Conservation (phyloP, 2,888 invertebrate genomes). For the Hipparchia semele region DNA sequence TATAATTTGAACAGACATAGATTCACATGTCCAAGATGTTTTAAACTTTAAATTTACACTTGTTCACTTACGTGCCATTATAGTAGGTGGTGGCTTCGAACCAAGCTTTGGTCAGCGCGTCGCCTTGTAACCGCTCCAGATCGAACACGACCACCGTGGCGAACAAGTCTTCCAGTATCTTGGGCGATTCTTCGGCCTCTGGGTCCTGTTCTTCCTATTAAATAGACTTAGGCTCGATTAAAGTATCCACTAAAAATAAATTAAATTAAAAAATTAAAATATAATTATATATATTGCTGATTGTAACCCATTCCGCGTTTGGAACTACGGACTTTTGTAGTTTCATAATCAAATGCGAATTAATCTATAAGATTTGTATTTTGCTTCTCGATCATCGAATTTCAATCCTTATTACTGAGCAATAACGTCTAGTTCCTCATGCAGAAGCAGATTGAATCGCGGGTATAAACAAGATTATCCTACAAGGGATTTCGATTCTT, state of each 20-base stretch:
- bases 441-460: background rate
- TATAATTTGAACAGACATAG: no score
- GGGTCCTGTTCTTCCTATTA: slow-evolving; percentile 17
- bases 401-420: background rate
- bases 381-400: background rate
- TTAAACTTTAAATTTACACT: no score
- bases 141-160: slow-evolving; percentile 54
- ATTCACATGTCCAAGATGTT: no score
- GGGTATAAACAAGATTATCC: background rate
- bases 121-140: slow-evolving; percentile 50
- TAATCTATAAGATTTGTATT: no score
- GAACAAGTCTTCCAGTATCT: slow-evolving; percentile 54
- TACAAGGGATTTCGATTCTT: background rate
- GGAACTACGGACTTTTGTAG: no score
- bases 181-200: slow-evolving; percentile 38
- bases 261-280: no score
- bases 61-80: slow-evolving; percentile 57
- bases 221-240: background rate
- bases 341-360: no score
- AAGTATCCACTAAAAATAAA: background rate
- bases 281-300: background rate
- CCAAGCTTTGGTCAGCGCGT: slow-evolving; percentile 59
- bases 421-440: no score
- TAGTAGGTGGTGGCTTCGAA: slow-evolving; percentile 57
- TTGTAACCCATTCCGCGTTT: background rate